Evolutionary conservation across 1,140 invertebrate species (phyloP).

Genomic region (Elysia chlorotica): DNA sequence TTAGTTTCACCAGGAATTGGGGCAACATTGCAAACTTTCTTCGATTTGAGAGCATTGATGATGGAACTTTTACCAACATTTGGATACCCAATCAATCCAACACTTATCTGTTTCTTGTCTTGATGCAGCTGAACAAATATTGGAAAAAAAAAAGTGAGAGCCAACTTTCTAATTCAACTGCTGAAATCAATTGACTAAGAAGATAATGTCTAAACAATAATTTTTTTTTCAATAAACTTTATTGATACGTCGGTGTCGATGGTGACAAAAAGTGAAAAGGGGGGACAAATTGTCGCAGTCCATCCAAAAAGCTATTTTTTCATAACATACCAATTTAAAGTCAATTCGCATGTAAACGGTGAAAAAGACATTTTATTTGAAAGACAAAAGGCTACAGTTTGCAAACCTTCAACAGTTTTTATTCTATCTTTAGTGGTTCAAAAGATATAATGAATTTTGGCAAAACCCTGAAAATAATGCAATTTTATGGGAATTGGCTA

Average conservation of each 20-base stretch:
- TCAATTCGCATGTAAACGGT: no score
- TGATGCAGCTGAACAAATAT: constrained; percentile 70
- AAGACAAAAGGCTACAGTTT: no score
- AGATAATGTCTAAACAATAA: not conserved
- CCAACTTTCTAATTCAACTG: no score
- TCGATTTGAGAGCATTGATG: constrained; percentile 87
- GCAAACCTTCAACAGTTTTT: no score
- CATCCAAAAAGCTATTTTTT: no score
- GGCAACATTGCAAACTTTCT: constrained; percentile 87
- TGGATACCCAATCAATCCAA: constrained; percentile 98
- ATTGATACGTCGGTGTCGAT: not conserved
- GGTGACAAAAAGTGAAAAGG: not conserved
- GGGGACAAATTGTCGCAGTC: not conserved
- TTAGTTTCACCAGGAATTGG: constrained; percentile 99
- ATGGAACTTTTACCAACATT: constrained; percentile 99
- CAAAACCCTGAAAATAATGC: no score
- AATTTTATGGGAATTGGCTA: no score
- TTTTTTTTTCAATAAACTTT: not conserved
- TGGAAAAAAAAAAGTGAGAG: not conserved
- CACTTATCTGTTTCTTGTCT: constrained; percentile 98
- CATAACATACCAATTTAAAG: no score
- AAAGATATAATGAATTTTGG: no score
- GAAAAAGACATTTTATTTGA: no score
- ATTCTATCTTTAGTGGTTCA: no score
- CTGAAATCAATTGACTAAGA: no score